A percentile compares a stretch with the other conserved stretches of the same genome.
Conservation (phyloP, 2,113 vertebrate species). For the Leiothrix lutea region DNA sequence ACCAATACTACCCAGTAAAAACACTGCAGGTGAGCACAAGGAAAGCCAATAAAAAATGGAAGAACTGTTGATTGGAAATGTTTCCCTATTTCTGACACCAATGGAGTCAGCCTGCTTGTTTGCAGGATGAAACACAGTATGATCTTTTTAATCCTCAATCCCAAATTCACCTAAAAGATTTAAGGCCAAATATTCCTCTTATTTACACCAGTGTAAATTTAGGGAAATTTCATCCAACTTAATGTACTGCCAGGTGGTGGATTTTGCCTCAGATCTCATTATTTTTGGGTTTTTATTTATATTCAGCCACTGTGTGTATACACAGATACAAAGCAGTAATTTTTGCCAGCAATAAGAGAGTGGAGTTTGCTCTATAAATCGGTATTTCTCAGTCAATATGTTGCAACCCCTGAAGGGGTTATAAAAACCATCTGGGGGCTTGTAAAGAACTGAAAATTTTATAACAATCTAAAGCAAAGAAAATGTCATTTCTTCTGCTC, state of each 20-base stretch:
- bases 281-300: conserved; percentile 41
- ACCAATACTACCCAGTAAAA: background rate
- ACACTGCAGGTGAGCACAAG: background rate
- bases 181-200: background rate
- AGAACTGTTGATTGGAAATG: background rate
- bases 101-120: background rate
- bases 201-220: conserved; percentile 28
- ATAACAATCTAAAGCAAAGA: conserved; percentile 45
- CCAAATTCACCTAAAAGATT: background rate
- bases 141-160: background rate
- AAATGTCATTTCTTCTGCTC: conserved; percentile 41
- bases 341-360: conserved; percentile 34
- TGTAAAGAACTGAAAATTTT: conserved; percentile 55
- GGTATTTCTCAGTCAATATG: conserved; percentile 47
- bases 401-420: conserved; percentile 39
- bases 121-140: background rate
- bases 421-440: conserved; percentile 59
- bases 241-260: background rate
- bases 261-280: conserved; percentile 40
- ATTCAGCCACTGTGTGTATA: background rate
- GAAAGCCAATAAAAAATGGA: background rate
- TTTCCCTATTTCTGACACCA: background rate
- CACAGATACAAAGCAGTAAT: conserved; percentile 25
- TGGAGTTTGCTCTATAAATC: conserved; percentile 35
- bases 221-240: background rate